Evolutionary conservation across 2,888 invertebrate genomes (phyloP), one percentile per base, ranked within the genome.

Genomic region (Tyria jacobaeae): DNA sequence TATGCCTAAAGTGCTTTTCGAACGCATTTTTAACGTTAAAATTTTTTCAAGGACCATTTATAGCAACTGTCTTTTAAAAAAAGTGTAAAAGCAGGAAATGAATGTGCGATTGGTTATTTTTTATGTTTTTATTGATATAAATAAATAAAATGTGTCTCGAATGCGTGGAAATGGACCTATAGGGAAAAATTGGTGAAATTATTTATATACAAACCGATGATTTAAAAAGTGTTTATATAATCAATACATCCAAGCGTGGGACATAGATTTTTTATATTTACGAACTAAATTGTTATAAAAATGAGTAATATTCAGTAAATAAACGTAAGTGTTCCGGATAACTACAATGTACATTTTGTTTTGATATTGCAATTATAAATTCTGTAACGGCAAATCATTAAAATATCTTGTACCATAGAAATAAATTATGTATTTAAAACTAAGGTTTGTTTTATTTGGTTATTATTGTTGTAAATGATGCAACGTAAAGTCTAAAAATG

Each of bases 371-470:
- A 77, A 81, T 76, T 79, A 80, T 79, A 75, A 80, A 74, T 78
- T 79, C 74, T 76, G 77, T 82, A 78, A 82, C 78, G 73, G 81
- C 81, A 87, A 87, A 90, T 90, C 91, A 91, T 91, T 90, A 85
- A 81, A 87, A 88, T 87, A 89, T 84, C 83, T 85, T 91, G 92
- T 93, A 93, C 91, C 89, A 93, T 93, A 92, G 89, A 86, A 92
- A 93, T 93, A 93, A 94, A 94, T 94, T 92, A 94, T 92, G 91
- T 94, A 93, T 92, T 92, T 92, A 93, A 93, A 90, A 79, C 76
- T 63, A 60, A 61, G 7, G 54, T 70, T 70, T 70, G 60, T 84
- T 79, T 79, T 55, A 44, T 59, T 55, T 48, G 31, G 9, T 0
- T 53, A 0, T 25, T n/a, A 24, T 15, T n/a, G n/a, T n/a, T n/a